Evolutionary conservation across 2,888 invertebrate genomes (phyloP).

Genomic region (Dicyrtoma fusca): DNA sequence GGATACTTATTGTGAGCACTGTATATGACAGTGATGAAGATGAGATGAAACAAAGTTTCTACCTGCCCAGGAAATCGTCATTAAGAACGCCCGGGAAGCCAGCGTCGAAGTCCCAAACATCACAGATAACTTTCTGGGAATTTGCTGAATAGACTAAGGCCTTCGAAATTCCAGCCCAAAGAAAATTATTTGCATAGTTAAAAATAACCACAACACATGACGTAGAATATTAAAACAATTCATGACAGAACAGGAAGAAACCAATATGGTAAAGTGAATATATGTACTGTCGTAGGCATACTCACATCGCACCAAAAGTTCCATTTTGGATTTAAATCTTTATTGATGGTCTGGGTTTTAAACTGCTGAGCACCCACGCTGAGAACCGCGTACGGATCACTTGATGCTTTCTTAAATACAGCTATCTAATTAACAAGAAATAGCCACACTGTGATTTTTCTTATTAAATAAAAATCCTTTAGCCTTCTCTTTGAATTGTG

Average conservation of each 20-base stretch:
- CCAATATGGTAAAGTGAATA: background rate
- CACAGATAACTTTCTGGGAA: conserved; percentile 74
- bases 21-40: no score
- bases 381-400: conserved; percentile 93
- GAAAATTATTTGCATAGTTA: background rate
- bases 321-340: conserved; percentile 94
- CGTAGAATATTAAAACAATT: conserved; percentile 10
- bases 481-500: no score
- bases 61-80: conserved; percentile 94
- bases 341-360: conserved; percentile 91
- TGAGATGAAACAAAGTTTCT: conserved; percentile 1
- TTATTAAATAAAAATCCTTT: no score
- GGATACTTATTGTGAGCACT: no score
- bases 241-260: background rate
- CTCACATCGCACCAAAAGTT: conserved; percentile 95
- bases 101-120: conserved; percentile 70
- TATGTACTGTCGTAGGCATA: background rate
- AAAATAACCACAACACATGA: background rate
- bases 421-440: conserved; percentile 62
- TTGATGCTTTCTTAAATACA: conserved; percentile 91
- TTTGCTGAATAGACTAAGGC: conserved; percentile 75
- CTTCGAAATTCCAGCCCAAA: conserved; percentile 60
- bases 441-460: no score
- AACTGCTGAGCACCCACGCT: conserved; percentile 92
- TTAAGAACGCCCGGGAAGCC: conserved; percentile 61